A percentile compares a stretch with the other conserved stretches of the same genome.
Conservation (phyloP, 2,888 invertebrate genomes). For the Folsomia manolachei region DNA sequence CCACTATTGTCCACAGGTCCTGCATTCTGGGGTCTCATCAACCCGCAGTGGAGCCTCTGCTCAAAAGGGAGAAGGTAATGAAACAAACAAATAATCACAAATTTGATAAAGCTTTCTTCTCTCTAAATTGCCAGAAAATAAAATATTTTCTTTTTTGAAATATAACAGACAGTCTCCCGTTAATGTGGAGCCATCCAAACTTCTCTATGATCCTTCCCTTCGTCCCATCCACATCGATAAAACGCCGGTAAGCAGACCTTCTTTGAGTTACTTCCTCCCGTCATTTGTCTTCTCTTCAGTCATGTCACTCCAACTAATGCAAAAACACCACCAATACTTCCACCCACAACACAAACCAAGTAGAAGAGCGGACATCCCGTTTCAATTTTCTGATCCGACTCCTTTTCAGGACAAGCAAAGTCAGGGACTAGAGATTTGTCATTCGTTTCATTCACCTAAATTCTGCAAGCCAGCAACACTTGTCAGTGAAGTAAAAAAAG, state of each 20-base stretch:
- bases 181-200: constrained; percentile 88
- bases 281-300: constrained; percentile 1
- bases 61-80: constrained; percentile 75
- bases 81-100: background rate
- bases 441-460: background rate
- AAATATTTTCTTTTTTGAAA: background rate
- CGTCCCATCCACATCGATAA: constrained; percentile 88
- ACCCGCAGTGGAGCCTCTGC: constrained; percentile 97
- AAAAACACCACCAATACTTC: background rate
- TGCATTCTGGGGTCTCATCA: constrained; percentile 96
- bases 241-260: constrained; percentile 66
- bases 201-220: constrained; percentile 94
- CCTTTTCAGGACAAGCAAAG: background rate
- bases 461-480: too few relatives aligned
- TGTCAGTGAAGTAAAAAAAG: background rate
- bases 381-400: constrained; percentile 21
- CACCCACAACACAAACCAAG: background rate
- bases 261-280: background rate
- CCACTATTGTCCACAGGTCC: constrained; percentile 78
- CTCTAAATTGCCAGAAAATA: too few relatives aligned
- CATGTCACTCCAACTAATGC: background rate
- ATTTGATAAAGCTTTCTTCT: too few relatives aligned
- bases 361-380: constrained; percentile 21
- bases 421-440: background rate
- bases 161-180: constrained; percentile 86